Evolutionary conservation across 2,113 vertebrate genomes (phyloP), one percentile per base, ranked within the genome.

Genomic region (Sitta europaea): DNA sequence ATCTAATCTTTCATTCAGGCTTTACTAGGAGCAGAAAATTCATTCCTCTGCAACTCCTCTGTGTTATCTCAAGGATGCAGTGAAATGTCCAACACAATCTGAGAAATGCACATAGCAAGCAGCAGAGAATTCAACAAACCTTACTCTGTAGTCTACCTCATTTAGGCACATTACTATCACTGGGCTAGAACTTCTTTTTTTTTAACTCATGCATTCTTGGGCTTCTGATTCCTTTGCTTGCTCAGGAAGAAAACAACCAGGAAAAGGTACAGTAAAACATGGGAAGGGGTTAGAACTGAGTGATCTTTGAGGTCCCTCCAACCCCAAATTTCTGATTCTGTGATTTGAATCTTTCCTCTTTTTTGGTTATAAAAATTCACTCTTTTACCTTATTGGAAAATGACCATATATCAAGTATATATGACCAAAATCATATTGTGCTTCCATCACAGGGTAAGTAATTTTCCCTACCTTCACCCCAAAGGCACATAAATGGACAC

Each of bases 1-100:
- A 94, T 91, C 42, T 82, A 58, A 85, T 85, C 90, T 85, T 91
- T 87, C 74, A 91, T 79, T 82, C 76, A 62, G 57, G 62, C 31
- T 91, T 65, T 51, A 63, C 40, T 35, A 67, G 76, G 53, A 23
- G n/a, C n/a, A 84, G 79, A 80, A 92, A 48, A 92, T 59, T 71
- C 33, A 84, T 57, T 42, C 42, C 18, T 53, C 35, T 67, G 58
- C 53, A 87, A 43, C 35, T 66, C 42, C 21, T 53, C 57, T 33
- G 0, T 33, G 54, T 62, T 93, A 86, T 74, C 55, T 86, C 58
- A 61, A 51, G 55, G 48, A 38, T 61, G 55, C 62, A 90, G 50
- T 25, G 50, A 57, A 42, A 91, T 10, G 50, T 79, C 90, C 90
- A 76, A 57, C 36, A 73, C 61, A 66, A 33, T 53, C 88, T 65